Evolutionary conservation across 2,888 invertebrate species (phyloP), one percentile per base, ranked within the genome.

Genomic region (Vanessa cardui): DNA sequence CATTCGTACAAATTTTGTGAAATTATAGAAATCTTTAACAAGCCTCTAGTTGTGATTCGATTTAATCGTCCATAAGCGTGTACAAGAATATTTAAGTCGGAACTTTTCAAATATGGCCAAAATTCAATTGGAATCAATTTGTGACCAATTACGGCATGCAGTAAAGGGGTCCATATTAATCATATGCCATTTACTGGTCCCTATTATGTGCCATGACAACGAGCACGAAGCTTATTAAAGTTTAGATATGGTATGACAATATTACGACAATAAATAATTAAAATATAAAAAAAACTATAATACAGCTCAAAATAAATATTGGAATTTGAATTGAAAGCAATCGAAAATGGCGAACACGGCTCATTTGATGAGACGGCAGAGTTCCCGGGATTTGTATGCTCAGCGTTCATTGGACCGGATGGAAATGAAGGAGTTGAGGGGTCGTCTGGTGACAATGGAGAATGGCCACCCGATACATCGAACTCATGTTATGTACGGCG

Each of bases 301-400:
- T 69, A 75, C 64, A 63, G 16, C 31, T n/a, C 15, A 39, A 39
- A 7, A 31, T 71, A 56, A 64, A 62, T 63, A 69, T 58, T 64
- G 58, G 31, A 63, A 67, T 67, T 59, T 52, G 54, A 44, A 66
- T 56, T 56, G 31, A 64, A 67, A 60, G 63, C 50, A 67, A 59
- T 46, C 31, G 63, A 90, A 87, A 80, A 97, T 98, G 98, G 97
- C 98, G 81, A 98, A 98, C 87, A 97, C 97, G 77, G 97, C 97
- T 66, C 98, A 98, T 89, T 94, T 98, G 83, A 95, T 97, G 82
- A 94, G 98, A 76, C 94, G 98, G 66, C 98, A 98, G 89, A 97
- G 97, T 87, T 97, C 97, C 68, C 94, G 97, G 76, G 97, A 98
- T 81, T 93, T 97, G 58, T 95, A 96, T 81, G 95, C 94, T 16